Conservation (phyloP, 2,797 vertebrate species). For the Simalia tracyae region DNA sequence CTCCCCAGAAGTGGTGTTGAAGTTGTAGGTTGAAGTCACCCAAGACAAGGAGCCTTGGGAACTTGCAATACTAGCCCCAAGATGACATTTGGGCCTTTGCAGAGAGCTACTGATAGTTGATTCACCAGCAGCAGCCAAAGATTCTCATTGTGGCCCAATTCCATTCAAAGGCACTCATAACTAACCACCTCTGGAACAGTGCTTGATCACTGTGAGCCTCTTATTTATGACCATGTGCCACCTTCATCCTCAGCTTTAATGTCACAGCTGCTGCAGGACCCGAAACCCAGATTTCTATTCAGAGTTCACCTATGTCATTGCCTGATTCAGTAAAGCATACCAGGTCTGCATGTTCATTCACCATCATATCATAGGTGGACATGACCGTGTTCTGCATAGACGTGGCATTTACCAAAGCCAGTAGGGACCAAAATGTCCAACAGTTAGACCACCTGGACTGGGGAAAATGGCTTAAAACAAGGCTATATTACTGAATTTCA, state of each 20-base stretch:
- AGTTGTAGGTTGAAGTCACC: not conserved
- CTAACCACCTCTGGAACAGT: not conserved
- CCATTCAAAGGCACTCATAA: not conserved
- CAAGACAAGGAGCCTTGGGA: not conserved
- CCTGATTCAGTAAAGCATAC: not conserved
- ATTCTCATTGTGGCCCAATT: not conserved
- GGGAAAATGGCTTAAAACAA: not conserved
- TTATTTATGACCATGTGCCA: not conserved
- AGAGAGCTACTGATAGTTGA: not conserved
- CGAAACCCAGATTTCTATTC: not conserved
- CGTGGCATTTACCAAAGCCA: not conserved
- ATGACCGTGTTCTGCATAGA: not conserved
- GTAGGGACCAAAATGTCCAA: not conserved
- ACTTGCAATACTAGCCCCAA: too few relatives aligned
- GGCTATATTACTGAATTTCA: not conserved
- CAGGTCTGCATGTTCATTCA: not conserved
- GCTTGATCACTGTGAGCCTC: not conserved
- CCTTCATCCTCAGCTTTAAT: not conserved
- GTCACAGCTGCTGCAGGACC: not conserved
- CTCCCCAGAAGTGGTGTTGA: not conserved
- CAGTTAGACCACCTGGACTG: not conserved
- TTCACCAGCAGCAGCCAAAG: not conserved
- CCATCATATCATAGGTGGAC: not conserved
- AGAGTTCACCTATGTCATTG: not conserved
- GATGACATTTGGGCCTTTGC: not conserved